Conservation (phyloP, 1,140 invertebrate genomes). For the Heliothis virescens region DNA sequence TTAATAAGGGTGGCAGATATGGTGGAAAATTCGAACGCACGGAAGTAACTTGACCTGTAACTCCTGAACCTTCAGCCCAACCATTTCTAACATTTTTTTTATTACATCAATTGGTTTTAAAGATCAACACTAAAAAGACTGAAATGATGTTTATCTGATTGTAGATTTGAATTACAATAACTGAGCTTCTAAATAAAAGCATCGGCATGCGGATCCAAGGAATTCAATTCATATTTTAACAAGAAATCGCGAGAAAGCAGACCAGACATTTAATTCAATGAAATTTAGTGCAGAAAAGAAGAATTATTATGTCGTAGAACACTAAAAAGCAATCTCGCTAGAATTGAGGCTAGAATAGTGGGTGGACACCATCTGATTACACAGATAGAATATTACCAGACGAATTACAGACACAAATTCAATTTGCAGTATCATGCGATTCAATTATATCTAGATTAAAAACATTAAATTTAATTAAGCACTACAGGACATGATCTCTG, state of each 20-base stretch:
- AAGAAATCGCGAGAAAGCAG: conserved; percentile 2
- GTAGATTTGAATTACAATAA: not conserved
- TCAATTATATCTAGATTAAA: conserved; percentile 12
- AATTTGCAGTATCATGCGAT: conserved; percentile 10
- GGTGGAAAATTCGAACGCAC: too few relatives aligned
- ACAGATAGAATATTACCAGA: conserved; percentile 10
- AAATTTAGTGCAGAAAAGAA: conserved; percentile 7
- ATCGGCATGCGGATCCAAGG: not conserved
- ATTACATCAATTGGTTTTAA: too few relatives aligned
- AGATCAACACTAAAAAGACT: too few relatives aligned
- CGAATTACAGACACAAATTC: conserved; percentile 21
- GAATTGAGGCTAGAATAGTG: not conserved
- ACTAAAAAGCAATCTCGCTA: conserved; percentile 6
- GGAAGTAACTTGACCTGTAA: too few relatives aligned
- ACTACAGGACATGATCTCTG: not conserved
- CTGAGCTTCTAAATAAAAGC: not conserved
- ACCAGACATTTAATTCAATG: not conserved
- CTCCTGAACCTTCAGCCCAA: too few relatives aligned
- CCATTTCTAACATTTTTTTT: too few relatives aligned
- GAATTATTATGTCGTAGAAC: conserved; percentile 1
- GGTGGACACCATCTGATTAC: conserved; percentile 6
- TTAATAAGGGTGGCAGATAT: not conserved
- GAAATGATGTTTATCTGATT: not conserved
- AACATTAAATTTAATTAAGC: conserved; percentile 18
- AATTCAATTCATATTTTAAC: not conserved